Evolutionary conservation across 2,888 invertebrate species (phyloP).

Genomic region (Brenthis ino): DNA sequence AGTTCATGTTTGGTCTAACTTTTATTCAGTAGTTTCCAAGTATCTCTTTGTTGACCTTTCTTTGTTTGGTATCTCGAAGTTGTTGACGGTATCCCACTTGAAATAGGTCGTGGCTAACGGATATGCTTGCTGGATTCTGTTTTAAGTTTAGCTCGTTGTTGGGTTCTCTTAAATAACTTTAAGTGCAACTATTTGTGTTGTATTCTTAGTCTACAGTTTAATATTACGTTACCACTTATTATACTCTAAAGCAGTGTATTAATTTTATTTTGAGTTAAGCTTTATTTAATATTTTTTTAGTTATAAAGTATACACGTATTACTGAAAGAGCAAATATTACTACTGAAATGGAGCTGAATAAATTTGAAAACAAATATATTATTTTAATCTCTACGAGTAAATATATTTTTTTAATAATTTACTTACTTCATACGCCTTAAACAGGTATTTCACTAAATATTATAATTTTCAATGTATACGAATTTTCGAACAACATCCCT

Average conservation of each 20-base stretch:
- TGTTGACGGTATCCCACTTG: constrained; percentile 25
- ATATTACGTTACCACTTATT: background rate
- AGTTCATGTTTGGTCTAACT: constrained; percentile 23
- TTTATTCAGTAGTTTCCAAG: constrained; percentile 28
- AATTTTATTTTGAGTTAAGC: too few species aligned
- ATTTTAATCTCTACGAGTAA: too few species aligned
- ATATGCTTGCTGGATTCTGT: constrained; percentile 31
- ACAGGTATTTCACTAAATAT: too few species aligned
- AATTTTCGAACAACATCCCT: too few species aligned
- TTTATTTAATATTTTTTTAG: too few species aligned
- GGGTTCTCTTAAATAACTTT: constrained; percentile 1
- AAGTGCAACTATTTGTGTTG: constrained; percentile 1
- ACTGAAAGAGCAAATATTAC: too few species aligned
- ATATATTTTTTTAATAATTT: too few species aligned
- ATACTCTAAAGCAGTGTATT: background rate
- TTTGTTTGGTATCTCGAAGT: constrained; percentile 35
- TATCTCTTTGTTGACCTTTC: constrained; percentile 34
- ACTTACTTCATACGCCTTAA: too few species aligned
- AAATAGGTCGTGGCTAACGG: constrained; percentile 26
- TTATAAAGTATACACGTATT: too few species aligned
- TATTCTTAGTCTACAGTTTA: background rate
- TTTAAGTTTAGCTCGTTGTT: constrained; percentile 16
- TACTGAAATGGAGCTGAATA: too few species aligned
- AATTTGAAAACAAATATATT: too few species aligned
- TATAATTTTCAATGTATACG: too few species aligned